A percentile compares a stretch with the other conserved stretches of the same genome.
These are phyloP conservation scores for Cabera pusaria DNA, from an alignment of 2,888 invertebrate species.

Conservation along the genomic window DNA sequence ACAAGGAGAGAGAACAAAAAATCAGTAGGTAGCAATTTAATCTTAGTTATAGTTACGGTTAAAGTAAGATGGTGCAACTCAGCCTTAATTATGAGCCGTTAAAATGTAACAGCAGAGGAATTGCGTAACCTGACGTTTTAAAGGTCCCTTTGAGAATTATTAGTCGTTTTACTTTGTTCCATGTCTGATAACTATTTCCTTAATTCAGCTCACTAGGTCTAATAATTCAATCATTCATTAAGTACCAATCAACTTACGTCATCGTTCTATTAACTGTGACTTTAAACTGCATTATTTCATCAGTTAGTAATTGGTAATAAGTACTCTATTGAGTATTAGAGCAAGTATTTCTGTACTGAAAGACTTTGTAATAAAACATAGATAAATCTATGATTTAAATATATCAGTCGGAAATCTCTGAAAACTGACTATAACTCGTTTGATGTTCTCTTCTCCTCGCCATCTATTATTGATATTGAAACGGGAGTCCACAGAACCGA, in stretches of 20 bases:
- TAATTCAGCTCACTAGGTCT: slow-evolving; percentile 46
- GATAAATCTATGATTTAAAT: slow-evolving; percentile 10
- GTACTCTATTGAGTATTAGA: slow-evolving; percentile 1
- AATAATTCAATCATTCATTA: slow-evolving; percentile 45
- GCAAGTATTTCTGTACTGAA: neutral
- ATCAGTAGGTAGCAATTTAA: too few species aligned
- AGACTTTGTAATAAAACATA: neutral
- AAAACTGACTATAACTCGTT: slow-evolving; percentile 7
- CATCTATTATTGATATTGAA: slow-evolving; percentile 9
- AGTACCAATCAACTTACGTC: slow-evolving; percentile 31
- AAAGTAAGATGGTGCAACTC: too few species aligned
- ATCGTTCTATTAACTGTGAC: slow-evolving; percentile 24
- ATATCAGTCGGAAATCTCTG: slow-evolving; percentile 7
- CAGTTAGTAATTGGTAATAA: too few species aligned
- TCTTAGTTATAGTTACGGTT: too few species aligned
- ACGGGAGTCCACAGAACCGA: slow-evolving; percentile 5
- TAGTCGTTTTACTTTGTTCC: slow-evolving; percentile 30
- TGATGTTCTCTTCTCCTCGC: slow-evolving; percentile 8
- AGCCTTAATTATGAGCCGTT: slow-evolving; percentile 15
- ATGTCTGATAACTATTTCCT: slow-evolving; percentile 42
- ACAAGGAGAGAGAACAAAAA: too few species aligned
- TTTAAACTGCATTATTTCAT: slow-evolving; percentile 28
- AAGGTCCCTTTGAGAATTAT: slow-evolving; percentile 35
- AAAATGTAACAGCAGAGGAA: slow-evolving; percentile 13
- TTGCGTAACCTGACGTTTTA: slow-evolving; percentile 18